These are phyloP conservation scores for Apamea sordens DNA, from an alignment of 2,888 invertebrate genomes.

Conservation along the genomic window DNA sequence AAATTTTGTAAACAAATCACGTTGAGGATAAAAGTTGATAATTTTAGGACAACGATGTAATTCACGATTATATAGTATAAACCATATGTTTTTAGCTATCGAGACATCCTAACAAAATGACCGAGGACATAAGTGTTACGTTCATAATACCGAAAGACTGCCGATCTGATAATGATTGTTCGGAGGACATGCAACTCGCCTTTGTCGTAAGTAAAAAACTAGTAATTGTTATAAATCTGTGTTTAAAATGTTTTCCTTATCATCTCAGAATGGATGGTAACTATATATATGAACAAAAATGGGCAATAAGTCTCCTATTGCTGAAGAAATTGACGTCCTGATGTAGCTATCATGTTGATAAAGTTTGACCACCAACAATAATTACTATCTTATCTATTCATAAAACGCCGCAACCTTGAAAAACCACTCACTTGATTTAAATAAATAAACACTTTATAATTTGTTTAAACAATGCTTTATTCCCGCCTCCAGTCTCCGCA, in stretches of 20 bases:
- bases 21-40: constrained; percentile 51
- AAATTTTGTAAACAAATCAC: constrained; percentile 67
- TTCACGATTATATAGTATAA: not conserved
- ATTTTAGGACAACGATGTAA: constrained; percentile 32
- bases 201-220: constrained; percentile 86
- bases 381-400: not conserved
- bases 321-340: not conserved
- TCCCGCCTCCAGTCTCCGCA: too few species aligned
- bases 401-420: not conserved
- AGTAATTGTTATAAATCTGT: not conserved
- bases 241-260: not conserved
- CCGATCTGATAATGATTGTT: constrained; percentile 88
- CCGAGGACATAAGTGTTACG: constrained; percentile 83
- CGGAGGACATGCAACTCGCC: constrained; percentile 91
- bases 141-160: constrained; percentile 90
- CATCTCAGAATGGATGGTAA: not conserved
- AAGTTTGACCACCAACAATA: not conserved
- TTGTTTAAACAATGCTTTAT: not conserved
- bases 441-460: not conserved
- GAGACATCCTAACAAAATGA: constrained; percentile 72
- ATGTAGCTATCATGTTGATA: not conserved
- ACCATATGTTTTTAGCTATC: not conserved
- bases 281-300: not conserved
- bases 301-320: not conserved
- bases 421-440: not conserved